Evolutionary conservation across 2,888 invertebrate species (phyloP).

Genomic region (Caenorhabditis macrosperma): DNA sequence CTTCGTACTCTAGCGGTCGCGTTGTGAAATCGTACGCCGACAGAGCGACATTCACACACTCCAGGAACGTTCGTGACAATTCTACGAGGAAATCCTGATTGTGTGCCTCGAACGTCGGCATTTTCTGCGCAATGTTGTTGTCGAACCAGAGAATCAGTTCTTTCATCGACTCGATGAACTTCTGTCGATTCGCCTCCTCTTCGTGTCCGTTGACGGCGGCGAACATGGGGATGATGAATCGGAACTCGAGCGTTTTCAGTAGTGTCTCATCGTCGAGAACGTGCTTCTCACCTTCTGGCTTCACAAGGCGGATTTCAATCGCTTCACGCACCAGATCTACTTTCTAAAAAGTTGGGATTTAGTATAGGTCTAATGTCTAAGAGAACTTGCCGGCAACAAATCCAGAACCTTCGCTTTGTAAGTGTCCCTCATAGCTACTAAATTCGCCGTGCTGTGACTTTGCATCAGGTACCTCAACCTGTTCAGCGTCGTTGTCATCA

Average conservation of each 20-base stretch:
- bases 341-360: conserved; percentile 20
- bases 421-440: conserved; percentile 9
- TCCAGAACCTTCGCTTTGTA: conserved; percentile 4
- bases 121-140: conserved; percentile 10
- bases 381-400: not conserved
- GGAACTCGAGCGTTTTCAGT: conserved; percentile 18
- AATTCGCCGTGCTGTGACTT: conserved; percentile 25
- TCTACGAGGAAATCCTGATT: conserved; percentile 27
- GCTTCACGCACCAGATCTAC: conserved; percentile 36
- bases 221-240: conserved; percentile 43
- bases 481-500: conserved; percentile 15
- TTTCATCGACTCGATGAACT: conserved; percentile 14
- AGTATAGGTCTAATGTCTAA: not conserved
- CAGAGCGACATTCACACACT: conserved; percentile 24
- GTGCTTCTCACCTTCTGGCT: conserved; percentile 15
- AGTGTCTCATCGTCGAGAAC: conserved; percentile 27
- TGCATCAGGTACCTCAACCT: conserved; percentile 18
- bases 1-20: conserved; percentile 30
- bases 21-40: conserved; percentile 42
- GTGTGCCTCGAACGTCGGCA: conserved; percentile 18
- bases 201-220: conserved; percentile 10
- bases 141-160: conserved; percentile 40
- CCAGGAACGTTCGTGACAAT: conserved; percentile 28
- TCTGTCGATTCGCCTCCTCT: conserved; percentile 11
- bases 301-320: conserved; percentile 26